These are phyloP conservation scores for Cyrtonyx montezumae DNA, from an alignment of 2,113 vertebrate genomes.

Conservation along the genomic window DNA sequence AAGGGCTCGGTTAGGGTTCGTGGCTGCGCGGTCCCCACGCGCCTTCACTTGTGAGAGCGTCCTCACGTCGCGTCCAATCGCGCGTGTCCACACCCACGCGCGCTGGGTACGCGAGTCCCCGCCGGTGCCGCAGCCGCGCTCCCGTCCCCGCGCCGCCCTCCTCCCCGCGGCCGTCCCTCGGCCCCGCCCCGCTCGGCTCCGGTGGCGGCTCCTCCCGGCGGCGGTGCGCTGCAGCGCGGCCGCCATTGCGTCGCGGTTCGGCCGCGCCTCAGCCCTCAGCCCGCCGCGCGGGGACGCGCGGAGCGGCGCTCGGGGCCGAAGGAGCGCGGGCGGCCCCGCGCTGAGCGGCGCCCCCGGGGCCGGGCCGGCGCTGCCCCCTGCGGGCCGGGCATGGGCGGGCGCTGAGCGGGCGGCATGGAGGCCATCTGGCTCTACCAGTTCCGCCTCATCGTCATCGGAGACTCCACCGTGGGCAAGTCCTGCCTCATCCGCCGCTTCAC, in stretches of 20 bases:
- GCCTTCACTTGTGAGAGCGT: no score
- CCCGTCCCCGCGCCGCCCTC: no score
- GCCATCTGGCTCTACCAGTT: constrained; percentile 98
- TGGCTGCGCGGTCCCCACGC: no score
- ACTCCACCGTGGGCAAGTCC: constrained; percentile 95
- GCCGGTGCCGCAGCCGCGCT: no score
- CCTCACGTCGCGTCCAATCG: no score
- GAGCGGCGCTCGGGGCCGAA: no score
- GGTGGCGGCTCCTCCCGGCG: constrained; percentile 85
- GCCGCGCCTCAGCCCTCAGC: neutral
- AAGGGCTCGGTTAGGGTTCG: no score
- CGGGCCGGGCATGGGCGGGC: neutral
- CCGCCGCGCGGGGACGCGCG: no score
- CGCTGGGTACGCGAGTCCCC: no score
- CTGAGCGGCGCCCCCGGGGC: neutral
- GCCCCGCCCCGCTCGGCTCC: constrained; percentile 15
- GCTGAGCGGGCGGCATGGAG: constrained; percentile 81
- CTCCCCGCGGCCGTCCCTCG: neutral
- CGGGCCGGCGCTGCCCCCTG: neutral
- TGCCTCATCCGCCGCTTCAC: constrained; percentile 95
- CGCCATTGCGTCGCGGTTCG: constrained; percentile 87
- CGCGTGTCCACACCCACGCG: no score
- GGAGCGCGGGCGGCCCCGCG: neutral
- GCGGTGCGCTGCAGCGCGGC: constrained; percentile 91
- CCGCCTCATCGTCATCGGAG: constrained; percentile 94